These are phyloP conservation scores for Lathronympha strigana DNA, from an alignment of 2,888 invertebrate genomes.

Conservation along the genomic window DNA sequence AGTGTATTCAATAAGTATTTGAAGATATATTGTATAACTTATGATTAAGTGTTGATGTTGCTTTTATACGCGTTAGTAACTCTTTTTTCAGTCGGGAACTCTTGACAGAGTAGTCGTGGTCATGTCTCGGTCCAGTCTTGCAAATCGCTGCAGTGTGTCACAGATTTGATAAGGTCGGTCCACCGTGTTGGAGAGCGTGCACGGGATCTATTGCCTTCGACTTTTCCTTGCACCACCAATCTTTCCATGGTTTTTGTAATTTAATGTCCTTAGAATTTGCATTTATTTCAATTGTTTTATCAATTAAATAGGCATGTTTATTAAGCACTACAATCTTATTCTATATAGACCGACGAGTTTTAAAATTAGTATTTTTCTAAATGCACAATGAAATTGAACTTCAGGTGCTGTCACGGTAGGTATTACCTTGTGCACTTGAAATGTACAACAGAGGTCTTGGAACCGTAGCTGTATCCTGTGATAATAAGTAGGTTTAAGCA, in stretches of 20 bases:
- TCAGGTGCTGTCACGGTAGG: conserved; percentile 32
- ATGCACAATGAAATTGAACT: conserved; percentile 30
- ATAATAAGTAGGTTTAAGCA: conserved; percentile 50
- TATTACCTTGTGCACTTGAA: conserved; percentile 16
- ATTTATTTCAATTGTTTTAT: background rate
- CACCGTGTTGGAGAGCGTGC: no score
- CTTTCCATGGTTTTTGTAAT: no score
- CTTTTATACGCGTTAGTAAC: no score
- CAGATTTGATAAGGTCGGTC: no score
- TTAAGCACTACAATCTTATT: no score
- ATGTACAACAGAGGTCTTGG: conserved; percentile 30
- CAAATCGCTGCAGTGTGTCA: no score
- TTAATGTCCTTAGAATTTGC: background rate
- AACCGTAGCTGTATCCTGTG: conserved; percentile 52
- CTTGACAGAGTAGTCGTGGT: no score
- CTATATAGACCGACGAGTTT: no score
- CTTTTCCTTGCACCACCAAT: no score
- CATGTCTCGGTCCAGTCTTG: no score
- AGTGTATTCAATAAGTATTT: background rate
- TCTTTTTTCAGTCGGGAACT: no score
- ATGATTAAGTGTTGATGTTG: conserved; percentile 7
- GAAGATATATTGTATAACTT: background rate
- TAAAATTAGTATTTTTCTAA: background rate
- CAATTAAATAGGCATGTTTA: background rate
- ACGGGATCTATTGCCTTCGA: no score